Evolutionary conservation across 2,888 invertebrate species (phyloP).

Genomic region (Tinea semifulvella): DNA sequence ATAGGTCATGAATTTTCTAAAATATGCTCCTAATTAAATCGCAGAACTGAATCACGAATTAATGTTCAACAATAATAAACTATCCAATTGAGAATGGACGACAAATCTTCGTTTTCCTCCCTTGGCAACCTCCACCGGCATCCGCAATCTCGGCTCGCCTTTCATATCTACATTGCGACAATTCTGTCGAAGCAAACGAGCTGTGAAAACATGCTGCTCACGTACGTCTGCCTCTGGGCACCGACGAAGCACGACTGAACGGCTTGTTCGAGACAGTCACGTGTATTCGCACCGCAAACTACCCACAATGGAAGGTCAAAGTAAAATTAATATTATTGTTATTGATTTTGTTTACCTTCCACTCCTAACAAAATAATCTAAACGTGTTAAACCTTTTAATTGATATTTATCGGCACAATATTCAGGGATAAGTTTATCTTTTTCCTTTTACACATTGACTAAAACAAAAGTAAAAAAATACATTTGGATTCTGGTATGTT

Average conservation of each 20-base stretch:
- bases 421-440: too few species aligned
- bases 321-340: constrained; percentile 6
- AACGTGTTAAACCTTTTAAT: too few species aligned
- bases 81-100: background rate
- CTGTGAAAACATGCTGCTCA: constrained; percentile 36
- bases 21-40: too few species aligned
- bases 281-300: constrained; percentile 14
- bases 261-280: constrained; percentile 8
- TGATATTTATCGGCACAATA: too few species aligned
- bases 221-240: constrained; percentile 25
- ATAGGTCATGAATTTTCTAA: too few species aligned
- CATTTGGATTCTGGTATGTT: too few species aligned
- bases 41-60: too few species aligned
- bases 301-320: constrained; percentile 13
- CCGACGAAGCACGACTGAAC: constrained; percentile 13
- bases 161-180: constrained; percentile 33
- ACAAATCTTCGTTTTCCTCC: constrained; percentile 6
- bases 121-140: constrained; percentile 7
- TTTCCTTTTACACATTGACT: too few species aligned
- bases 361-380: too few species aligned
- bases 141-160: constrained; percentile 36
- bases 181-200: constrained; percentile 38
- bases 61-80: constrained; percentile 1
- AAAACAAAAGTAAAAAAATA: too few species aligned
- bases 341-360: constrained; percentile 4